Evolutionary conservation across 2,888 invertebrate genomes (phyloP).

Genomic region (Chrysolina americana): DNA sequence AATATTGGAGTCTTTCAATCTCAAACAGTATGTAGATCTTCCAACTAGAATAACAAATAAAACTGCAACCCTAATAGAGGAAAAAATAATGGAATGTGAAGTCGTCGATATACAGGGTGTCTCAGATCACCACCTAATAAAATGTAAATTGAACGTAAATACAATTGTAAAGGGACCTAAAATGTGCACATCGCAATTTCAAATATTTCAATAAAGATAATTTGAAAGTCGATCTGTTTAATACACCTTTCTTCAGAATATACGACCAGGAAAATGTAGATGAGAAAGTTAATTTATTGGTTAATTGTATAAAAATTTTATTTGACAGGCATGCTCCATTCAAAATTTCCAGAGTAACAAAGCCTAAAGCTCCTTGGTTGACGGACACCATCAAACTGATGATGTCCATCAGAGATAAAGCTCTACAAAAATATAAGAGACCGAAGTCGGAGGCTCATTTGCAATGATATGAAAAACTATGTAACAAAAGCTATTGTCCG

Average conservation of each 20-base stretch:
- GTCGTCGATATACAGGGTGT: neutral
- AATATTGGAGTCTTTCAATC: neutral
- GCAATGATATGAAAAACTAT: no score
- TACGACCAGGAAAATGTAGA: neutral
- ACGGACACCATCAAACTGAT: no score
- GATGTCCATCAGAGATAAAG: no score
- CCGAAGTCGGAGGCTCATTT: no score
- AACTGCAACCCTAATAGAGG: neutral
- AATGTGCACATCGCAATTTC: neutral
- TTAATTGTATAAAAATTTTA: neutral
- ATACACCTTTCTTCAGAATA: neutral
- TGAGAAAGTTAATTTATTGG: neutral
- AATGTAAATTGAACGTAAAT: neutral
- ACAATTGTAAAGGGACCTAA: neutral
- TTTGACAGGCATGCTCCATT: constrained; percentile 4
- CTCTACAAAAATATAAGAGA: no score
- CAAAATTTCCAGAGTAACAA: no score
- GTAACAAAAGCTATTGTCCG: no score
- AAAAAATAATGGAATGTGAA: neutral
- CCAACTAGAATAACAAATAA: neutral
- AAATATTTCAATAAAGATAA: neutral
- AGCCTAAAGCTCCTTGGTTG: no score
- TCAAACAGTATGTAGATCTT: neutral
- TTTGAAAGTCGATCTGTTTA: neutral
- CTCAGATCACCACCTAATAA: neutral